These are phyloP conservation scores for Smittia sp. DNA, from an alignment of 2,888 invertebrate species.

Conservation along the genomic window DNA sequence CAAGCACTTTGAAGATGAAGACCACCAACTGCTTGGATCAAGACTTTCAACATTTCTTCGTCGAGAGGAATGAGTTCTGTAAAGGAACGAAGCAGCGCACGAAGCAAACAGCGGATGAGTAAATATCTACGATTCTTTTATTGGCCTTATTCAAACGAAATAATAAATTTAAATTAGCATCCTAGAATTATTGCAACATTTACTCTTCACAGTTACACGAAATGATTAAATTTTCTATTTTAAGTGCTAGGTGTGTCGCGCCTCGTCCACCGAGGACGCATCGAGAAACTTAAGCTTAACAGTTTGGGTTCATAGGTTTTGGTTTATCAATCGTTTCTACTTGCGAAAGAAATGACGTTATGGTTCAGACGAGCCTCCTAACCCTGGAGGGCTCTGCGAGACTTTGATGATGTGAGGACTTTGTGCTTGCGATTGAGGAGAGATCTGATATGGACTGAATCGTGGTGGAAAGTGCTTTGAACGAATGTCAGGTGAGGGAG, in stretches of 20 bases:
- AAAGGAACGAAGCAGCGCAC: not conserved
- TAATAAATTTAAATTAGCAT: not conserved
- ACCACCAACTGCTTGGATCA: constrained; percentile 30
- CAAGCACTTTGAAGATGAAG: constrained; percentile 15
- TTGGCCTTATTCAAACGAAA: not conserved
- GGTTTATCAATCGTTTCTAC: too few relatives aligned
- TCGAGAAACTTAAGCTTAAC: too few relatives aligned
- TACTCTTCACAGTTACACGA: too few relatives aligned
- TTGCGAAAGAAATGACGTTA: constrained; percentile 18
- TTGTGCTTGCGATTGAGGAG: constrained; percentile 26
- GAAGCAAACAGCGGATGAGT: constrained; percentile 20
- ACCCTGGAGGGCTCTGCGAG: constrained; percentile 18
- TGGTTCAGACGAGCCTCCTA: not conserved
- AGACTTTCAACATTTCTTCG: not conserved
- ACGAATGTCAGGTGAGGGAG: constrained; percentile 53
- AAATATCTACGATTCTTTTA: constrained; percentile 2
- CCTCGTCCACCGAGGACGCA: too few relatives aligned
- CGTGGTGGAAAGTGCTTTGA: constrained; percentile 50
- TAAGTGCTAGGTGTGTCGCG: too few relatives aligned
- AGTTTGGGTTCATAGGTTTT: too few relatives aligned
- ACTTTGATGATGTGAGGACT: constrained; percentile 11
- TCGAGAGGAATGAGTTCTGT: constrained; percentile 15
- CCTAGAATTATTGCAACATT: too few relatives aligned
- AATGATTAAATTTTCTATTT: too few relatives aligned
- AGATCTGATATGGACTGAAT: constrained; percentile 51